phyloP scores from a whole-genome alignment of 2,113 vertebrate genomes.

The Ardeotis arabs region DNA sequence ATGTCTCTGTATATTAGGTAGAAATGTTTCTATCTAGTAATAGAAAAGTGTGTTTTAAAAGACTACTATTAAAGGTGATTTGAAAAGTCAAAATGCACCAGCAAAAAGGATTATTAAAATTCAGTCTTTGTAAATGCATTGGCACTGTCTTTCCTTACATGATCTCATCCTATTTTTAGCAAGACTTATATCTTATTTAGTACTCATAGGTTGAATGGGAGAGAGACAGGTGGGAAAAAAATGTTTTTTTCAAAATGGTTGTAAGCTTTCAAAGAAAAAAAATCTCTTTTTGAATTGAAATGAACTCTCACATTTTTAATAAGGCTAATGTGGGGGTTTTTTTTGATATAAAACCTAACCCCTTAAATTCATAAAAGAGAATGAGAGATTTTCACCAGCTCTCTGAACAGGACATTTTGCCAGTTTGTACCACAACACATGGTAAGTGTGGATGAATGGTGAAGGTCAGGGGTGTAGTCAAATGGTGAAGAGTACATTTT shows the following conservation, averaged over 20 bases:
- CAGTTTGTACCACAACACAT: not conserved
- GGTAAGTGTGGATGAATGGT: not conserved
- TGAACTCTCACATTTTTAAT: not conserved
- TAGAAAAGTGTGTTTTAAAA: not conserved
- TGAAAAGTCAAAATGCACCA: not conserved
- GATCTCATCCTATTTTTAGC: conserved; percentile 1
- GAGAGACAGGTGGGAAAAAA: not conserved
- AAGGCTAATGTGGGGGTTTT: accelerated
- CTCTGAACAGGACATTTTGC: not conserved
- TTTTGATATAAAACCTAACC: not conserved
- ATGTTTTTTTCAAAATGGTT: not conserved
- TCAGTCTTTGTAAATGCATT: not conserved
- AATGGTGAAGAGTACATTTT: not conserved
- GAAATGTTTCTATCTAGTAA: not conserved
- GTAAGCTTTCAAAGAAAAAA: not conserved
- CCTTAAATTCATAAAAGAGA: not conserved
- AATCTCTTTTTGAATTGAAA: not conserved
- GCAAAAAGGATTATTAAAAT: not conserved
- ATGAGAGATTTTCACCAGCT: not conserved
- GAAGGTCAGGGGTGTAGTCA: not conserved
- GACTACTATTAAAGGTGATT: not conserved
- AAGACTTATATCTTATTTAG: not conserved
- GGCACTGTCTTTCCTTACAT: not conserved
- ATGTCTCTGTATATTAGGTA: not conserved
- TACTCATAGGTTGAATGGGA: not conserved